A percentile compares a stretch with the other conserved stretches of the same genome.
Conservation (phyloP, 1,140 invertebrate species). For the Andrena cerasifolii region DNA sequence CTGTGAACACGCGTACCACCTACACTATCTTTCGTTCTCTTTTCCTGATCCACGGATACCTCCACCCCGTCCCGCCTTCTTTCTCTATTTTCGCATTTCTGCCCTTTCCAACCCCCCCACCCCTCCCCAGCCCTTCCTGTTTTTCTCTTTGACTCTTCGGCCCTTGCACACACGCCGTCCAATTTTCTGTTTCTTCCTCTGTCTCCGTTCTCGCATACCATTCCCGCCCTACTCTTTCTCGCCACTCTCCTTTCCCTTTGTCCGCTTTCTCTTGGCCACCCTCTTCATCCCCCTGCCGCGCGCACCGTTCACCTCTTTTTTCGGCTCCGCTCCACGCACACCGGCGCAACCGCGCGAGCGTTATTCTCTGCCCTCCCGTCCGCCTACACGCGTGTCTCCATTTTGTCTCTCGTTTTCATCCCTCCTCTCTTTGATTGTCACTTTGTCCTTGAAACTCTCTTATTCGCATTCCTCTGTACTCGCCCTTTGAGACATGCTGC, state of each 20-base stretch:
- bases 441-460: no score
- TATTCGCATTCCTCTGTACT: no score
- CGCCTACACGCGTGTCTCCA: neutral
- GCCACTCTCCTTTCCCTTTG: neutral
- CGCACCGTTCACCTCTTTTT: neutral
- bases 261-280: neutral
- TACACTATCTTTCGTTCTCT: constrained; percentile 20
- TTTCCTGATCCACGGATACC: neutral
- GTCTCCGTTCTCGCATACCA: neutral
- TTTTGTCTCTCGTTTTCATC: neutral
- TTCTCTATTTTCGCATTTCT: constrained; percentile 20
- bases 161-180: constrained; percentile 16
- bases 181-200: constrained; percentile 23
- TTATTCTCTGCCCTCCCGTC: neutral
- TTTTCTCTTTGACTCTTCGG: constrained; percentile 28
- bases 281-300: neutral
- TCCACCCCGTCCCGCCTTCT: constrained; percentile 35
- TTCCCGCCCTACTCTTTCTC: neutral
- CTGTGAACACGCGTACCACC: constrained; percentile 43
- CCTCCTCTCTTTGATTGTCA: neutral
- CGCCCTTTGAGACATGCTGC: no score
- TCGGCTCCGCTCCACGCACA: neutral
- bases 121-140: constrained; percentile 26
- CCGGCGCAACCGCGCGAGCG: neutral
- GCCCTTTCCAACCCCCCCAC: constrained; percentile 6